Evolutionary conservation across 2,113 vertebrate species (phyloP), one percentile per base, ranked within the genome.

Genomic region (Pygoscelis adeliae): DNA sequence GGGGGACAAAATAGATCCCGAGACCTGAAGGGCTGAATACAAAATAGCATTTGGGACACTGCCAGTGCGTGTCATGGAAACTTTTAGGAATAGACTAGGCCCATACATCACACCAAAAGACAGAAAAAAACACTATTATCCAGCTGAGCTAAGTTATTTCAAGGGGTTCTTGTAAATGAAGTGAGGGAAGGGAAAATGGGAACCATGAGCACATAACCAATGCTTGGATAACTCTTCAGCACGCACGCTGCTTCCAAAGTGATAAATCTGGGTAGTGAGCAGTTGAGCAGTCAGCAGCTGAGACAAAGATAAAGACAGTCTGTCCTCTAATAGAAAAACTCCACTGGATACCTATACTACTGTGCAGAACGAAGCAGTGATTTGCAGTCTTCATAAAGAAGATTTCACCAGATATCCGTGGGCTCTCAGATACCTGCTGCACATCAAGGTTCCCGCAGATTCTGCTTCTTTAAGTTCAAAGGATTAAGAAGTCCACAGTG

Each of bases 261-360:
- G 29, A 93, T 96, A 93, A 95, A 94, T 93, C 56, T 52, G 56
- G 29, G 36, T 38, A 83, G 74, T 0, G 14, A 84, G 72, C 59
- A 91, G n/a, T 56, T 72, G 62, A 91, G 22, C 80, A 93, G 67
- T 47, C 77, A 96, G 83, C 61, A 96, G 52, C 81, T 91, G 55
- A 94, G 83, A 69, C 77, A 93, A 95, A 91, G 89, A 69, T 59
- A 87, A 95, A 91, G 89, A 69, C 63, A 87, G 34, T 46, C 81
- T 85, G 91, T 78, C 72, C 96, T 96, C 56, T 93, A 89, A 71
- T 7, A 93, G 38, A 82, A 95, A 82, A 96, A 2, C 77, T 91
- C 52, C 44, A 47, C 32, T 91, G 69, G 76, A 49, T 71, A 40
- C 29, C 32, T 59, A 44, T 8, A 61, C 38, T 40, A 66, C 38